Evolutionary conservation across 2,797 vertebrate species (phyloP), one percentile per base, ranked within the genome.

Genomic region (Adrianichthys oophorus): DNA sequence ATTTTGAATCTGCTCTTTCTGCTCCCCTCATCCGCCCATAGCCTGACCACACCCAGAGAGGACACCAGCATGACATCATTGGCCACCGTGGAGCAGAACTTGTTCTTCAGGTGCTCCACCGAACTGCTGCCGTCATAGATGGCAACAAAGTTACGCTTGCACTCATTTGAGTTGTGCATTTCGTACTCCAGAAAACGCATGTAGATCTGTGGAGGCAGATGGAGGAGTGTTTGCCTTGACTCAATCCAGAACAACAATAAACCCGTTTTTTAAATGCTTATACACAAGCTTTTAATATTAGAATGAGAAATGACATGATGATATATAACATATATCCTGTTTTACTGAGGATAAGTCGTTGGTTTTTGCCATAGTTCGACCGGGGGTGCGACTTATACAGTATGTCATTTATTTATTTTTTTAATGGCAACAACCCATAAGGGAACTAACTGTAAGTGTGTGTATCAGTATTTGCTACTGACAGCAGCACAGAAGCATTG

Each of bases 151-250:
- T 99, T 99, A 45, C 95, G 90, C 80, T 99, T 99, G 87, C 97
- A 99, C 72, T 99, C 97, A 0, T 99, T 99, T 0, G 97, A 99
- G 85, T 99, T 97, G 91, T 98, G 95, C 96, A 98, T 98, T 89
- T 98, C 95, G 0, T 99, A 99, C 84, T 99, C 96, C 88, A 99
- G 88, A 80, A 99, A 98, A 7, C 97, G 87, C 79, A 98, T 86
- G 83, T 96, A 98, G 83, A 99, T 96, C 97, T 99, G 84, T 24
- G 26, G 4, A 62, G 26, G 26, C 4, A 44, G 8, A 17, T 6
- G 16, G 26, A 21, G 5, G 23, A 13, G 52, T 56, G 32, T 60
- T 46, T 4, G 23, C 18, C 7, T 14, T 14, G 21, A 21, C 18
- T 19, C 18, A 18, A 4, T 19, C 18, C 12, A 4, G 10, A 47